Base-by-base conservation (phyloP, 2,888 invertebrate genomes). In the Arctia plantaginis region DNA sequence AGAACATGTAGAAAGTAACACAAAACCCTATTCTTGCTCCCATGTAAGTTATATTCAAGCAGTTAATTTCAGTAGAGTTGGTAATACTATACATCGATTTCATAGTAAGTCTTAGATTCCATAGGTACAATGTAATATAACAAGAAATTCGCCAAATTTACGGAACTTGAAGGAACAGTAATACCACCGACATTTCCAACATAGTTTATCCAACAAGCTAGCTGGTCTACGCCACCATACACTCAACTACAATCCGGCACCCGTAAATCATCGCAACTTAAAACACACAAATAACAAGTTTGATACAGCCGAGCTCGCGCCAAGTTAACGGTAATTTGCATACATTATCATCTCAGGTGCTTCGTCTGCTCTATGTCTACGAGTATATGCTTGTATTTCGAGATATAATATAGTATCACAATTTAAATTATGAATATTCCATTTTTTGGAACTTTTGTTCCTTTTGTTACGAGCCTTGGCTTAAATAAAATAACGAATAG, bases 311-410 rank as follows among this genome's bases (percentile, higher is more conserved):
- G 51, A 92, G 87, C 90, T 90, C 89, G 88, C 85, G 81, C 87
- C 87, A 91, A 94, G 91, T 95, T 94, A 89, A 85, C 87, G 86
- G 87, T 92, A 93, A 96, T 96, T 96, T 95, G 92, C 95, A 95
- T 96, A 94, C 91, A 95, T 96, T 95, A 96, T 94, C 94, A 94
- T 95, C 92, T 92, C 95, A 95, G 95, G 94, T 94, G 94, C 88
- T 87, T 80, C 82, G 72, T 77, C 80, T 80, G 82, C 77, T 79
- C 75, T 70, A 33, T 74, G 47, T 67, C n/a, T n/a, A n/a, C n/a
- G n/a, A n/a, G 51, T 51, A 70, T 65, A 30, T 70, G 67, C 59
- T 66, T 70, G 44, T 66, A 67, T 76, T 59, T 67, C 59, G 30
- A 20, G 33, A 66, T 66, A 41, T 30, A 62, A 33, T 64, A 44